Evolutionary conservation across 2,888 invertebrate genomes (phyloP).

Genomic region (Brachypalpus laphriformis): DNA sequence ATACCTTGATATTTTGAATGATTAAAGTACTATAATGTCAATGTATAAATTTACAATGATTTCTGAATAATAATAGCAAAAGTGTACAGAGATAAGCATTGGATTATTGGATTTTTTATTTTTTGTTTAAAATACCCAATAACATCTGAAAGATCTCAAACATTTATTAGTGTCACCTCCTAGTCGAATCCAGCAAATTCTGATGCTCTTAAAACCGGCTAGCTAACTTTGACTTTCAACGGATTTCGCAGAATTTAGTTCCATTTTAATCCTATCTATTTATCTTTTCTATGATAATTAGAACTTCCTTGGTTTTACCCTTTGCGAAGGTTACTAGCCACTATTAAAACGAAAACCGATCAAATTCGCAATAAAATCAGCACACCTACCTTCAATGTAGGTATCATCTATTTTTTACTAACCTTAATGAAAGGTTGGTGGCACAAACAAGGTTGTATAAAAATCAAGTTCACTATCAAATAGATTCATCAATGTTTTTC

Average conservation of each 20-base stretch:
- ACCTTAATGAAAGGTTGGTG: constrained; percentile 11
- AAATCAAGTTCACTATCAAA: constrained; percentile 22
- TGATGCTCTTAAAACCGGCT: too few relatives aligned
- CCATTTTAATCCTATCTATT: not conserved
- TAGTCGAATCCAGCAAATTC: too few relatives aligned
- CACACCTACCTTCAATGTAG: not conserved
- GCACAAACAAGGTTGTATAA: constrained; percentile 10
- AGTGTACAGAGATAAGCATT: too few relatives aligned
- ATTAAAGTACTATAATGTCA: too few relatives aligned
- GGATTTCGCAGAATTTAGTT: not conserved
- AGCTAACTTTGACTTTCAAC: too few relatives aligned
- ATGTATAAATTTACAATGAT: too few relatives aligned
- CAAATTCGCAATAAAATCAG: not conserved
- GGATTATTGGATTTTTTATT: too few relatives aligned
- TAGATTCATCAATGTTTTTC: constrained; percentile 5
- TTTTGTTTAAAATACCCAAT: too few relatives aligned
- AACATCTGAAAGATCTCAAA: too few relatives aligned
- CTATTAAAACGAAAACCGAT: not conserved
- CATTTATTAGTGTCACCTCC: too few relatives aligned
- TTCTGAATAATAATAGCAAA: too few relatives aligned
- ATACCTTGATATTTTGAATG: too few relatives aligned
- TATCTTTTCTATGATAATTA: not conserved
- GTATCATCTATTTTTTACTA: not conserved
- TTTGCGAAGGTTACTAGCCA: not conserved
- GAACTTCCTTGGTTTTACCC: not conserved